A percentile compares a stretch with the other conserved stretches of the same genome.
Evolutionary conservation across 1,140 invertebrate genomes (phyloP).

Genomic region (Zaprionus ornatus): DNA sequence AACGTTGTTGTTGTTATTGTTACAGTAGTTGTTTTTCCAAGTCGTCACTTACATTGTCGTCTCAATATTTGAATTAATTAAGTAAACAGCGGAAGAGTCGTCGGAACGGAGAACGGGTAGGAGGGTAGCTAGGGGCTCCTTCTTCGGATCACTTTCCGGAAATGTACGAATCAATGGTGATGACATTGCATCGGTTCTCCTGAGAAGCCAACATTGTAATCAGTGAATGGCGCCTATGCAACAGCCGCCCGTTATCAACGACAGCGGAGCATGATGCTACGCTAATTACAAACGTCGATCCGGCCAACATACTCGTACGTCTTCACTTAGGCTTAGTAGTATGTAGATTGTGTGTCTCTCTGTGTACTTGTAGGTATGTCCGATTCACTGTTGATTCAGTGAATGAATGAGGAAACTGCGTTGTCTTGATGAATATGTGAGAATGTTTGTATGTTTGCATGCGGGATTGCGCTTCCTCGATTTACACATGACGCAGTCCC

Average conservation of each 20-base stretch:
- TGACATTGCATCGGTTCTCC: slow-evolving; percentile 40
- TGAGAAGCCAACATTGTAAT: slow-evolving; percentile 42
- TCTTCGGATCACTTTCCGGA: slow-evolving; percentile 33
- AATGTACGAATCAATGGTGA: slow-evolving; percentile 10
- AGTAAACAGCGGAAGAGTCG: background rate
- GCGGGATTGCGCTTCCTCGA: background rate
- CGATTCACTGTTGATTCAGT: slow-evolving; percentile 13
- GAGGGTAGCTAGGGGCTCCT: background rate
- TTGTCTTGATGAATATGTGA: background rate
- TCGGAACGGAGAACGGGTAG: background rate
- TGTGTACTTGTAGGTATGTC: slow-evolving; percentile 6
- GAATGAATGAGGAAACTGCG: slow-evolving; percentile 30
- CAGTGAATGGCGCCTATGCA: slow-evolving; percentile 56
- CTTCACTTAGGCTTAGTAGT: background rate
- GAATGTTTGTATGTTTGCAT: background rate
- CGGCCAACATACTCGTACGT: slow-evolving; percentile 24
- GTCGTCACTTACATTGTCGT: background rate
- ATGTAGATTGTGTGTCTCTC: background rate
- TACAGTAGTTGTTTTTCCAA: background rate
- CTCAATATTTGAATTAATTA: slow-evolving; percentile 3
- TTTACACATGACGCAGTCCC: background rate
- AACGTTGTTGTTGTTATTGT: background rate
- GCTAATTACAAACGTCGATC: slow-evolving; percentile 52
- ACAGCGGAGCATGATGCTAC: slow-evolving; percentile 51
- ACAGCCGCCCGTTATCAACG: slow-evolving; percentile 50